Evolutionary conservation across 2,888 invertebrate genomes (phyloP).

Genomic region (Elegia similella): DNA sequence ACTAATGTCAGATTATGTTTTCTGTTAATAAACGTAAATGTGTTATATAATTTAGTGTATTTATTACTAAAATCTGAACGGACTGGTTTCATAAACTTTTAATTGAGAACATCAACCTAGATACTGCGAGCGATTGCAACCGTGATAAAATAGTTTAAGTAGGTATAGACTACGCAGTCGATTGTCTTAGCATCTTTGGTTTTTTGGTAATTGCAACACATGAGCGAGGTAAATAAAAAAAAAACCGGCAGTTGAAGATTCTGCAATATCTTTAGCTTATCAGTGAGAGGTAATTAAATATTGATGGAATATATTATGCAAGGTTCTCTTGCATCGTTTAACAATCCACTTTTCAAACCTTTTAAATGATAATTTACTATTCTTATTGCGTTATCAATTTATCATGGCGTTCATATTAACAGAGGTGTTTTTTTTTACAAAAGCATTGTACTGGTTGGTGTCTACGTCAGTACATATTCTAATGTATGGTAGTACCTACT

Average conservation of each 20-base stretch:
- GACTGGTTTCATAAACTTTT: not conserved
- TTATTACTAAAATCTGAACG: not conserved
- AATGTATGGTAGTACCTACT: too few species aligned
- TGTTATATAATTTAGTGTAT: not conserved
- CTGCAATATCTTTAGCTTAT: not conserved
- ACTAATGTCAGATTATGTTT: slow-evolving; percentile 7
- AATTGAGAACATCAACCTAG: not conserved
- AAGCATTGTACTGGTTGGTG: too few species aligned
- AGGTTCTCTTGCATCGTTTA: too few species aligned
- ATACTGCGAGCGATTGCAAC: not conserved
- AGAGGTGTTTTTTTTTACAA: too few species aligned
- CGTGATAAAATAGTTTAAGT: not conserved
- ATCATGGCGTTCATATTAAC: too few species aligned
- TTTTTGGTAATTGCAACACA: not conserved
- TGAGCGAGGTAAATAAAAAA: not conserved
- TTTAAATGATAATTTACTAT: too few species aligned
- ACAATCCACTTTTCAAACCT: too few species aligned
- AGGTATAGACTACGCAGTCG: not conserved
- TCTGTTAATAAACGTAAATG: not conserved
- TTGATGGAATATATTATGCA: too few species aligned
- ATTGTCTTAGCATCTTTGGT: not conserved
- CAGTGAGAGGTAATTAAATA: too few species aligned
- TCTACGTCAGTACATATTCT: too few species aligned
- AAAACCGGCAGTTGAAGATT: not conserved
- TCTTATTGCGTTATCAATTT: too few species aligned